Conservation (phyloP, 1,140 invertebrate species). For the Plodia interpunctella region DNA sequence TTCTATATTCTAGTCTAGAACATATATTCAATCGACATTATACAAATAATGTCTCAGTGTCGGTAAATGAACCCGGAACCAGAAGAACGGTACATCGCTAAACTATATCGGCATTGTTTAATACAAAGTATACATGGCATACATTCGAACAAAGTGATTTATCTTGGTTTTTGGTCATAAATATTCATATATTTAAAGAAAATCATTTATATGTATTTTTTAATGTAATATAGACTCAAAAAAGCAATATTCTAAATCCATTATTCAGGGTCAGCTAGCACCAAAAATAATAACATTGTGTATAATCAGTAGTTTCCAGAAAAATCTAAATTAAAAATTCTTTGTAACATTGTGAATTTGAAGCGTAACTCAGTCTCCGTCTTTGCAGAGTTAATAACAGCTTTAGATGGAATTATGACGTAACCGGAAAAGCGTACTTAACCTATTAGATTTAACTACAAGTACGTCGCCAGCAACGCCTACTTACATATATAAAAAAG, state of each 20-base stretch:
- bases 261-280: too few relatives aligned
- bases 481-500: too few relatives aligned
- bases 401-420: not conserved
- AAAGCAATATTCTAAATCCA: too few relatives aligned
- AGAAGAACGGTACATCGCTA: slow-evolving; percentile 11
- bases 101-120: not conserved
- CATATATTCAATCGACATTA: not conserved
- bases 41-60: not conserved
- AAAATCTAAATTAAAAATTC: not conserved
- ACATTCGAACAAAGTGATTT: too few relatives aligned
- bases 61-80: slow-evolving; percentile 13
- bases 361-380: not conserved
- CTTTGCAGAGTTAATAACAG: not conserved
- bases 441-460: not conserved
- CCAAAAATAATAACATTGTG: too few relatives aligned
- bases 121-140: too few relatives aligned
- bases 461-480: not conserved
- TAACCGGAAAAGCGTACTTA: not conserved
- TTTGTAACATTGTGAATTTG: not conserved
- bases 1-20: too few relatives aligned
- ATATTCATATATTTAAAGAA: too few relatives aligned
- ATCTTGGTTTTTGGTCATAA: too few relatives aligned
- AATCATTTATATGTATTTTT: too few relatives aligned
- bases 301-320: not conserved
- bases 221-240: too few relatives aligned